Base-by-base conservation (phyloP, 2,888 invertebrate genomes). In the Agrilus mali region DNA sequence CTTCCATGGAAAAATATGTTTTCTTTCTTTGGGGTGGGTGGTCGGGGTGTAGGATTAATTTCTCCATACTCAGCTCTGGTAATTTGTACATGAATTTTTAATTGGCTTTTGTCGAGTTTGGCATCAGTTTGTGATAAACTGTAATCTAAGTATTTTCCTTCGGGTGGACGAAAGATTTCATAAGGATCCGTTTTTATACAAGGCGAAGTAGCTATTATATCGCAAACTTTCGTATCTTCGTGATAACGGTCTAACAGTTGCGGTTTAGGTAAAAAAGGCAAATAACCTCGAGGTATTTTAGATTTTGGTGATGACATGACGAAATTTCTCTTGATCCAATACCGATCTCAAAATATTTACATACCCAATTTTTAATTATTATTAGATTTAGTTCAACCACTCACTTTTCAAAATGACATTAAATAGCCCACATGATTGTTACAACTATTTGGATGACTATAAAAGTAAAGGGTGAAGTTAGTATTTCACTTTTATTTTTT, bases 71-170 rank as follows among this genome's bases (percentile, higher is more conserved):
- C 49, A 3, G 54, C 59, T 2, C 35, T 42, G 1, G 58, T 60
- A 41, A 58, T 48, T 40, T 48, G 47, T 4, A 57, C 13, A 17
- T 59, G 56, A 5, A 61, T 46, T 46, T 56, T 57, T 1, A 33
- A 10, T 16, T 35, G 10, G 6, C 2, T 27, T 17, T 47, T 47
- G 41, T 56, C 51, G 20, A 55, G 39, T 41, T 56, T 55, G 1
- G 53, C 38, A 34, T 53, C 53, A 0, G 59, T 60, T 51, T 61
- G 54, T 1, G 59, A 59, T 17, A 62, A 54, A 7, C 55, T 48
- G 41, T 62, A 60, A 35, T 58, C 55, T 16, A 58, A 37, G 42
- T 53, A 56, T 31, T 53, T 49, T 32, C 47, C 46, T 8, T 47
- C 46, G 27, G 49, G 47, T 0, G 60, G 58, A 32, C 53, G 40